Conservation (phyloP, 2,113 vertebrate species). For the Marcusenius ussheri region DNA sequence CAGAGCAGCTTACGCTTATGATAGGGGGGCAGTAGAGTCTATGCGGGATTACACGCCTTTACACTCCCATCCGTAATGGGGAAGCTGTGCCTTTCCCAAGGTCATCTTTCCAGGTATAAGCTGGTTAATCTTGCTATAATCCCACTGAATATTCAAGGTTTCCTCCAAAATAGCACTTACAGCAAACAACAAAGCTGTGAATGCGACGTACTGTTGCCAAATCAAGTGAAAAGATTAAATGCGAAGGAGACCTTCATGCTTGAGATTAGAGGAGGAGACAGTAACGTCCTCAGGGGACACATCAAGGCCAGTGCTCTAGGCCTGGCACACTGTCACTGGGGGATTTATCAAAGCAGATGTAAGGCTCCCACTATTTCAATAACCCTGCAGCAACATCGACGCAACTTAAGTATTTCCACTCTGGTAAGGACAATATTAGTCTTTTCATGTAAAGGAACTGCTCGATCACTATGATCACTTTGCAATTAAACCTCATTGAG, state of each 20-base stretch:
- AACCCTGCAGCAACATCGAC: not conserved
- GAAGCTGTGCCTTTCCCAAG: not conserved
- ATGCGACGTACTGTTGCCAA: not conserved
- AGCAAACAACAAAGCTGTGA: not conserved
- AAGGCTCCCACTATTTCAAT: not conserved
- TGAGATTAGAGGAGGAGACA: constrained; percentile 1
- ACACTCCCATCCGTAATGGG: not conserved
- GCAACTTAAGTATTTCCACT: not conserved
- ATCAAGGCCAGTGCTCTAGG: not conserved
- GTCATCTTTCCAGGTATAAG: constrained; percentile 1
- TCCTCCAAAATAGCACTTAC: not conserved
- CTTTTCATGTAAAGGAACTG: not conserved
- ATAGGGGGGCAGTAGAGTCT: not conserved
- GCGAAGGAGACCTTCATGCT: not conserved
- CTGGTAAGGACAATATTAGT: not conserved
- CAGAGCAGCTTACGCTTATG: not conserved
- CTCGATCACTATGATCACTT: not conserved
- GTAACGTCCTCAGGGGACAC: not conserved
- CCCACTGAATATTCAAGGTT: constrained; percentile 15
- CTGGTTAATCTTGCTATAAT: not conserved
- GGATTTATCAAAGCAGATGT: not conserved
- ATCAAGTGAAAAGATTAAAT: constrained; percentile 5
- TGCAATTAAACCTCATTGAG: not conserved
- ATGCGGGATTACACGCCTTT: not conserved
- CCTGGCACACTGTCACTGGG: not conserved